Percentiles rank a stretch among this genome's conserved stretches.
Conservation (phyloP, 2,888 invertebrate species). For the Conomelus anceps region DNA sequence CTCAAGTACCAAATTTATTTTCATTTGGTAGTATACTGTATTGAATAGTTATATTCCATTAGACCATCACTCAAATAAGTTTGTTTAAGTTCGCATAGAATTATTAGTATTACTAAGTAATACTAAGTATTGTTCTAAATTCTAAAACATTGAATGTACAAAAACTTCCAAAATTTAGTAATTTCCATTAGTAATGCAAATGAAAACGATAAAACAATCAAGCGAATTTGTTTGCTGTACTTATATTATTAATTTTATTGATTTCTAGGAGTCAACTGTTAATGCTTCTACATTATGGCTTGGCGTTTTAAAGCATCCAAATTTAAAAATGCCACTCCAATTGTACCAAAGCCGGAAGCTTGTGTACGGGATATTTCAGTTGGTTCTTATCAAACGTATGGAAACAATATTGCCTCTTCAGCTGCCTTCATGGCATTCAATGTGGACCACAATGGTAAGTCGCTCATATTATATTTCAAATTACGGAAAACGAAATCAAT, state of each 20-base stretch:
- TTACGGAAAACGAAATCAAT: too few species aligned
- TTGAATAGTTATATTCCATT: too few species aligned
- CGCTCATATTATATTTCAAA: slow-evolving; percentile 47
- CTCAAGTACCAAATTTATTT: too few species aligned
- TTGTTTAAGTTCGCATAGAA: too few species aligned
- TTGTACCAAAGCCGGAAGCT: slow-evolving; percentile 90
- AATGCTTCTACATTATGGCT: slow-evolving; percentile 54
- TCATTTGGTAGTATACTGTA: too few species aligned
- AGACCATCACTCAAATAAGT: too few species aligned
- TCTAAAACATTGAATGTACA: too few species aligned
- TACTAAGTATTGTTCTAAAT: too few species aligned
- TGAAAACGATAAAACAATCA: too few species aligned
- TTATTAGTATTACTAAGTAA: too few species aligned
- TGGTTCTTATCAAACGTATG: slow-evolving; percentile 88
- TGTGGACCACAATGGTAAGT: slow-evolving; percentile 76
- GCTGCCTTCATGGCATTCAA: slow-evolving; percentile 93
- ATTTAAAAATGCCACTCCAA: slow-evolving; percentile 96
- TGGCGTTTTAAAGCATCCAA: slow-evolving; percentile 97
- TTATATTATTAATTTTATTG: background rate
- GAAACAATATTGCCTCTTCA: slow-evolving; percentile 90
- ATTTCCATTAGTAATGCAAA: too few species aligned
- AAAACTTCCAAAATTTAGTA: too few species aligned
- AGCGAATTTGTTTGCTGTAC: background rate
- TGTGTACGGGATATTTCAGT: slow-evolving; percentile 80
- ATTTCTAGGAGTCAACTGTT: background rate